Evolutionary conservation across 2,888 invertebrate species (phyloP), one percentile per base, ranked within the genome.

Genomic region (Platerodrilus igneus): DNA sequence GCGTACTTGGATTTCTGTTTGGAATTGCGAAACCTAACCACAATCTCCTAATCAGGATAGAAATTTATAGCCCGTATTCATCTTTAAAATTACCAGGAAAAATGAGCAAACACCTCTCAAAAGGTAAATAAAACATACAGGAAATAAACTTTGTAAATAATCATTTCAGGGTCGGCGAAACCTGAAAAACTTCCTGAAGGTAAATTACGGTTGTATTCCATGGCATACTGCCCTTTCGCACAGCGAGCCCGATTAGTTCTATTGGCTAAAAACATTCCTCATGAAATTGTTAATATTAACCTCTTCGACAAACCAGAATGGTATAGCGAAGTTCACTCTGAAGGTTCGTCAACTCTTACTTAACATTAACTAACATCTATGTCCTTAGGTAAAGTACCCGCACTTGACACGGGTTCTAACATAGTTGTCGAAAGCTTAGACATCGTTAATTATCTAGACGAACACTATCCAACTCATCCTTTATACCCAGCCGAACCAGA

Each of bases 141-240:
- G n/a, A n/a, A n/a, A n/a, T n/a, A n/a, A n/a, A n/a, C n/a, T n/a
- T n/a, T n/a, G n/a, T n/a, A n/a, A n/a, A n/a, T n/a, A n/a, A n/a
- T n/a, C n/a, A n/a, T n/a, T n/a, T n/a, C 19, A 86, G 87, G 84
- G 50, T 83, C 85, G 39, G 60, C 63, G 5, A 69, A 77, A 29
- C 87, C 87, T 1, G 70, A 76, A 7, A 68, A 78, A 45, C 71
- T 71, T 48, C n/a, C n/a, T n/a, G 64, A 68, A 26, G 85, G 81
- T 0, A 77, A 81, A 56, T 63, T 86, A 26, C 78, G 86, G 2
- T 62, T 90, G 2, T 90, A 86, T 60, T 84, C 84, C 4, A 90
- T 89, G 88, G 75, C 86, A 53, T 89, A 85, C 66, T 90, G 90
- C 56, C 90, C 90, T 0, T 90, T 74, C 55, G 86, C 88, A 0